phyloP scores from a whole-genome alignment of 2,888 invertebrate genomes.

The Eudemis profundana region DNA sequence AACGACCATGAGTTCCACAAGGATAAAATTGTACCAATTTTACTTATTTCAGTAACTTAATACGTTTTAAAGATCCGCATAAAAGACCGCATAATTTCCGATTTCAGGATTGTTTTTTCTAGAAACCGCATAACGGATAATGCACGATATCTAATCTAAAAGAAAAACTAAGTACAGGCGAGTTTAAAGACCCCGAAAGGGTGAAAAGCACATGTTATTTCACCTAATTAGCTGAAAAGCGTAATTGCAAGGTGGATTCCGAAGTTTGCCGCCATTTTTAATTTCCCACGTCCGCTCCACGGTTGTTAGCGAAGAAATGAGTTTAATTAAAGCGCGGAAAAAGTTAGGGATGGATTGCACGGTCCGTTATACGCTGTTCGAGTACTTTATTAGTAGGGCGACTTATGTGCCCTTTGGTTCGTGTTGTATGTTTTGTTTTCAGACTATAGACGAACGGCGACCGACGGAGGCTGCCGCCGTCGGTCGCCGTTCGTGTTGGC shows the following conservation, averaged over 20 bases:
- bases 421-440: not conserved
- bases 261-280: conserved; percentile 41
- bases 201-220: conserved; percentile 33
- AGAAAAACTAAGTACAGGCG: not conserved
- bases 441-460: too few relatives aligned
- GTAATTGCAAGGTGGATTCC: conserved; percentile 39
- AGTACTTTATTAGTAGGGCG: conserved; percentile 40
- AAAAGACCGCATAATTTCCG: too few relatives aligned
- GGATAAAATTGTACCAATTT: too few relatives aligned
- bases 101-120: too few relatives aligned
- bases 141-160: too few relatives aligned
- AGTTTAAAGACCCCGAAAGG: conserved; percentile 9
- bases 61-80: too few relatives aligned
- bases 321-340: conserved; percentile 45
- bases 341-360: conserved; percentile 33
- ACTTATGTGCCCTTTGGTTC: conserved; percentile 19
- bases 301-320: conserved; percentile 34
- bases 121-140: too few relatives aligned
- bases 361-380: conserved; percentile 20
- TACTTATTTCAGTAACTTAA: too few relatives aligned
- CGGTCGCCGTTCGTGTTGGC: too few relatives aligned
- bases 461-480: too few relatives aligned
- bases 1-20: too few relatives aligned
- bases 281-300: conserved; percentile 33
- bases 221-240: conserved; percentile 18